A percentile compares a stretch with the other conserved stretches of the same genome.
phyloP scores from a whole-genome alignment of 2,797 vertebrate species.

The Luscinia luscinia region DNA sequence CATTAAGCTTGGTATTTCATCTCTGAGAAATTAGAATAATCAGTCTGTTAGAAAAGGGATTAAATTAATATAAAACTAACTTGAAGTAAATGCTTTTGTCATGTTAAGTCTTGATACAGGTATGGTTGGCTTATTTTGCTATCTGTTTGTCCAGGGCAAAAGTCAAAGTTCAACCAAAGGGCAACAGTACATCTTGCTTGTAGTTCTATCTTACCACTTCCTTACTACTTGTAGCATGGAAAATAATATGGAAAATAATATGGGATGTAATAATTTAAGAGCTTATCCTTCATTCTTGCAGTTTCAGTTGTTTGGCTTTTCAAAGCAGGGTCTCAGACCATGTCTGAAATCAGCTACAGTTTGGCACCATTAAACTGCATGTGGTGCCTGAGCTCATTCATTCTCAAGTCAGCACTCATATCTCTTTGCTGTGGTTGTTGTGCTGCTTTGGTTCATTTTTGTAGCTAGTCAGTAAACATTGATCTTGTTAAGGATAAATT shows the following conservation, averaged over 20 bases:
- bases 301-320: background rate
- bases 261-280: background rate
- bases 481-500: background rate
- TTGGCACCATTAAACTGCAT: background rate
- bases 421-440: background rate
- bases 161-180: background rate
- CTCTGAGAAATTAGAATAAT: background rate
- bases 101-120: background rate
- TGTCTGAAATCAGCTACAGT: background rate
- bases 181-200: background rate
- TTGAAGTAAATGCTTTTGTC: background rate
- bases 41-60: background rate
- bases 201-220: background rate
- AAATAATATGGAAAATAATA: background rate
- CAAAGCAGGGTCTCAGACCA: background rate
- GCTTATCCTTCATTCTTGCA: background rate
- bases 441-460: background rate
- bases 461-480: background rate
- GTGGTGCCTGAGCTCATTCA: background rate
- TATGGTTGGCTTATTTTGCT: background rate
- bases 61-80: background rate
- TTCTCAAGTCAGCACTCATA: background rate
- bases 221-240: background rate
- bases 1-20: background rate
- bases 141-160: background rate